Base-by-base conservation (phyloP, 2,888 invertebrate species). In the Malacosoma neustria region DNA sequence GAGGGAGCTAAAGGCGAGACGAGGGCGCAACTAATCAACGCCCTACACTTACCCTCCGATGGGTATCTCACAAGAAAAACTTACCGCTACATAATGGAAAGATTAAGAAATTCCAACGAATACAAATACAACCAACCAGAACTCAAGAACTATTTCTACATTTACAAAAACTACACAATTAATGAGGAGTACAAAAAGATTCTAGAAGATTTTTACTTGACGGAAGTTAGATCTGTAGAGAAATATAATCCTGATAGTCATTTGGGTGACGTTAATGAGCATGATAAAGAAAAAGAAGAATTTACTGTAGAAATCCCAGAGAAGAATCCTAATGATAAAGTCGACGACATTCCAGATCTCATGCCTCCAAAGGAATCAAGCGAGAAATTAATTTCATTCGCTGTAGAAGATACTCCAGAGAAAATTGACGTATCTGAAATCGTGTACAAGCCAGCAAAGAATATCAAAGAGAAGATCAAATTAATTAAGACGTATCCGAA, bases 121-220 rank as follows among this genome's bases (percentile, higher is more conserved):
- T 86, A 82, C 46, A 77, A 80, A 62, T 67, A 72, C 37, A 87
- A 87, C 44, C 74, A 80, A 40, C 90, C 90, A 1, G 89, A 90
- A 47, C 73, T 91, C 45, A 89, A 89, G 57, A 90, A 89, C 51
- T 91, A 88, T 80, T 88, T 91, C 53, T 91, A 91, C 50, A 87
- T 91, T 4, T 91, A 91, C 61, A 89, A 89, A 52, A 91, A 91
- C 51, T 87, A 89, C 54, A 88, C 89, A 0, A 88, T 89, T 2
- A 86, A 87, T 41, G 87, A 89, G 30, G 87, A 88, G 14, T 91
- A 88, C 56, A 89, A 88, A 48, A 76, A 88, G 46, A 67, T 89
- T 33, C 58, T 91, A 2, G 77, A 81, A 59, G 85, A 89, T 34
- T 87, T 87, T 51, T 91, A 91, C 46, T 67, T 87, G 32, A 90